Percentiles rank a stretch among this genome's conserved stretches.
Evolutionary conservation across 2,888 invertebrate species (phyloP).

Genomic region (Cantharis rufa): DNA sequence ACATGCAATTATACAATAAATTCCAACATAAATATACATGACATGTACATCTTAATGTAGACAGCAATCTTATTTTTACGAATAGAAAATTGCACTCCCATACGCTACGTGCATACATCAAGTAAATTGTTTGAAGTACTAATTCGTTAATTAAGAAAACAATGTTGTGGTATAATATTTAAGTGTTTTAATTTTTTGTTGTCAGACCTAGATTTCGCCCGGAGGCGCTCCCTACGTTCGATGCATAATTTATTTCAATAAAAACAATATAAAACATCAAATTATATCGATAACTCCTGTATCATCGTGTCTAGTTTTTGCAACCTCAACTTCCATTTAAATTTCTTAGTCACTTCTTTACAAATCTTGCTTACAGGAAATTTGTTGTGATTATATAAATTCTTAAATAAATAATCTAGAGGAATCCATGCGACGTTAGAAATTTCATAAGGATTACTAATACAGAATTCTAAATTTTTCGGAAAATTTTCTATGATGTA

Average conservation of each 20-base stretch:
- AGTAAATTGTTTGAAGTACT: neutral
- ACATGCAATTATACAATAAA: constrained; percentile 16
- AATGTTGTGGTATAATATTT: neutral
- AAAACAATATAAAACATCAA: no score
- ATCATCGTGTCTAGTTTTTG: no score
- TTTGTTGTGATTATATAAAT: neutral
- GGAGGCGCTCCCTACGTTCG: neutral
- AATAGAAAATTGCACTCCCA: neutral
- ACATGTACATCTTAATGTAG: constrained; percentile 5
- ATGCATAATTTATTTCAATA: neutral
- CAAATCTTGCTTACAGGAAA: neutral
- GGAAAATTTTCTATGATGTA: neutral
- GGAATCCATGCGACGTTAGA: neutral
- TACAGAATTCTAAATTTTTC: neutral
- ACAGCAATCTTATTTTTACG: constrained; percentile 1
- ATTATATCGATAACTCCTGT: no score
- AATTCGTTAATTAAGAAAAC: neutral
- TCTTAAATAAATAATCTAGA: neutral
- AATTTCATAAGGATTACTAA: neutral
- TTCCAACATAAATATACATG: constrained; percentile 13
- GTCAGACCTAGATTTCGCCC: neutral
- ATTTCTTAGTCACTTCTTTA: neutral
- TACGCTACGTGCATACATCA: neutral
- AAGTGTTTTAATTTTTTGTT: neutral
- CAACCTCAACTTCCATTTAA: neutral